Evolutionary conservation across 92 coral and sea anemone species (phyloP).

Genomic region (Muricea muricata): DNA sequence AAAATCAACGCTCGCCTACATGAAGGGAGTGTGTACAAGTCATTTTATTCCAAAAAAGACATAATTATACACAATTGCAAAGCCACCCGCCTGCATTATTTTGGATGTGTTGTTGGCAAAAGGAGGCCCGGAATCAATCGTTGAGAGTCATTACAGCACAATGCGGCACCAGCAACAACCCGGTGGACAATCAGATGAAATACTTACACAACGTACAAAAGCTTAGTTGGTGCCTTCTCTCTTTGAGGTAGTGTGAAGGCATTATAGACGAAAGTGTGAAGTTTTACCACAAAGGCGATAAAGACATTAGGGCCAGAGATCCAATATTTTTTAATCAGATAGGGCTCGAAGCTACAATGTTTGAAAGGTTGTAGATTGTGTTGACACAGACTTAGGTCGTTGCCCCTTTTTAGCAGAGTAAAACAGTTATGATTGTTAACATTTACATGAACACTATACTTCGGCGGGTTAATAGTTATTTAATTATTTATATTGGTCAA

Average conservation of each 20-base stretch:
- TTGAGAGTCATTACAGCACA: slow-evolving; percentile 33
- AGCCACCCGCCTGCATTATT: slow-evolving; percentile 7
- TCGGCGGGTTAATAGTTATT: too few relatives aligned
- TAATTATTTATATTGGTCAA: too few relatives aligned
- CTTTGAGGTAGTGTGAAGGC: slow-evolving; percentile 30
- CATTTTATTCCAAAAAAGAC: slow-evolving; percentile 47
- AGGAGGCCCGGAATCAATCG: slow-evolving; percentile 41
- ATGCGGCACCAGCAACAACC: slow-evolving; percentile 45
- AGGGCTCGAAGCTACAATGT: too few relatives aligned
- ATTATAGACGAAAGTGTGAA: slow-evolving; percentile 24
- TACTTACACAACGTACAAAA: slow-evolving; percentile 14
- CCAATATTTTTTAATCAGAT: too few relatives aligned
- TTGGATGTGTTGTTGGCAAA: not conserved
- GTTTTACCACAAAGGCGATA: slow-evolving; percentile 16
- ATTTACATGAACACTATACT: too few relatives aligned
- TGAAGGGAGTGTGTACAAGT: slow-evolving; percentile 49
- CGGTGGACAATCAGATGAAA: not conserved
- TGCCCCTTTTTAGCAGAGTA: too few relatives aligned
- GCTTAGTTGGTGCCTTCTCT: slow-evolving; percentile 41
- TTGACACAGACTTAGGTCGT: too few relatives aligned
- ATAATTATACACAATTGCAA: slow-evolving; percentile 49
- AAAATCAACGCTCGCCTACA: slow-evolving; percentile 32
- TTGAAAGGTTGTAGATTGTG: too few relatives aligned
- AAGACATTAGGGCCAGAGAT: too few relatives aligned
- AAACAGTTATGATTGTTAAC: too few relatives aligned